A percentile compares a stretch with the other conserved stretches of the same genome.
These are phyloP conservation scores for Dryadula phaetusa DNA, from an alignment of 2,888 invertebrate genomes.

Conservation along the genomic window DNA sequence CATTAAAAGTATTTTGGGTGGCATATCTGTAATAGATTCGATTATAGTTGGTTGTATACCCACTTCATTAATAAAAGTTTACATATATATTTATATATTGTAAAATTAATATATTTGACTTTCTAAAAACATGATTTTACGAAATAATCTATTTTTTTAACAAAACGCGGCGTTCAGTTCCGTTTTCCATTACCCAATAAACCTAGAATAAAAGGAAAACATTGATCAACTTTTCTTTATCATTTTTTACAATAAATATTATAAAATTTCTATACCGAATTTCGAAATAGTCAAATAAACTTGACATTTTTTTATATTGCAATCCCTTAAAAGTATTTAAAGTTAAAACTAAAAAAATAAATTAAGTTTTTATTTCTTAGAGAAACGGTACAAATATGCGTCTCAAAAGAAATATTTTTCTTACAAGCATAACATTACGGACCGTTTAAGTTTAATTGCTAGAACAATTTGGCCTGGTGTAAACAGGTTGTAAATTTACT, in stretches of 20 bases:
- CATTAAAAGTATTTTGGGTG: too few species aligned
- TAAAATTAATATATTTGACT: too few species aligned
- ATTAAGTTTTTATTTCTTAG: not conserved
- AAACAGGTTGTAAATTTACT: slow-evolving; percentile 28
- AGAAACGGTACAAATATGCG: not conserved
- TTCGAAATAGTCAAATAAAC: not conserved
- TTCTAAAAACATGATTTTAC: too few species aligned
- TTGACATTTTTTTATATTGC: not conserved
- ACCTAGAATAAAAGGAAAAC: too few species aligned
- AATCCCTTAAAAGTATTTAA: not conserved
- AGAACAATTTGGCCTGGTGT: slow-evolving; percentile 28
- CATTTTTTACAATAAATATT: too few species aligned
- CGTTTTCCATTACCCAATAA: not conserved
- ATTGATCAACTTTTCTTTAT: too few species aligned
- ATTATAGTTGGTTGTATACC: too few species aligned
- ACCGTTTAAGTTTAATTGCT: slow-evolving; percentile 28
- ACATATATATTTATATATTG: too few species aligned
- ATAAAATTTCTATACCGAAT: not conserved
- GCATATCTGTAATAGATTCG: too few species aligned
- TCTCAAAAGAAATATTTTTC: slow-evolving; percentile 9
- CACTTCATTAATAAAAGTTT: too few species aligned
- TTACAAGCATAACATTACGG: slow-evolving; percentile 17
- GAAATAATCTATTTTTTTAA: too few species aligned
- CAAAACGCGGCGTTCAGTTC: too few species aligned
- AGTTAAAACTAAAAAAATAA: not conserved